These are phyloP conservation scores for Lampris incognitus DNA, from an alignment of 2,113 vertebrate genomes.

Conservation along the genomic window DNA sequence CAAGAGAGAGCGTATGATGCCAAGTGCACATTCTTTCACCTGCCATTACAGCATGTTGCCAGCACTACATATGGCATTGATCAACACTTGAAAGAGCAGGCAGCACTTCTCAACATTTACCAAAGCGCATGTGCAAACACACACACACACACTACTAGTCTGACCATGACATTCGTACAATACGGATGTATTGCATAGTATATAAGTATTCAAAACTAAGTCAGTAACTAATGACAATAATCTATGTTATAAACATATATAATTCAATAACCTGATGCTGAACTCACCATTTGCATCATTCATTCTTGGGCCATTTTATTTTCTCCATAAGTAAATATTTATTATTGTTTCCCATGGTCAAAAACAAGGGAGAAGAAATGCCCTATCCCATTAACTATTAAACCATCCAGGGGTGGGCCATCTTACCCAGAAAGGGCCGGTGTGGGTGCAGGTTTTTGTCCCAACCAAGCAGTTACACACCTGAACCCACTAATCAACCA, in stretches of 20 bases:
- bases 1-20: conserved; percentile 50
- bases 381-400: background rate
- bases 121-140: conserved; percentile 49
- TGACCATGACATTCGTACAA: conserved; percentile 11
- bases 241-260: background rate
- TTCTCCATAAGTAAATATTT: background rate
- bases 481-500: too few relatives aligned
- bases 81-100: conserved; percentile 63
- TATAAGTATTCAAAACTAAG: conserved; percentile 6
- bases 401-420: background rate
- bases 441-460: too few relatives aligned
- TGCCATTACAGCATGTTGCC: conserved; percentile 60
- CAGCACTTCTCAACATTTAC: conserved; percentile 62
- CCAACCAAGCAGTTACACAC: too few relatives aligned
- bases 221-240: too few relatives aligned
- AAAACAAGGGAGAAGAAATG: background rate
- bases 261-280: background rate
- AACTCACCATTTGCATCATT: background rate
- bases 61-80: conserved; percentile 74
- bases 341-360: background rate
- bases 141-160: conserved; percentile 45
- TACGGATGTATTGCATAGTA: background rate
- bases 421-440: too few relatives aligned
- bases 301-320: background rate
- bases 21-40: conserved; percentile 69